phyloP scores from a whole-genome alignment of 2,113 vertebrate species.

The Bettongia penicillata region DNA sequence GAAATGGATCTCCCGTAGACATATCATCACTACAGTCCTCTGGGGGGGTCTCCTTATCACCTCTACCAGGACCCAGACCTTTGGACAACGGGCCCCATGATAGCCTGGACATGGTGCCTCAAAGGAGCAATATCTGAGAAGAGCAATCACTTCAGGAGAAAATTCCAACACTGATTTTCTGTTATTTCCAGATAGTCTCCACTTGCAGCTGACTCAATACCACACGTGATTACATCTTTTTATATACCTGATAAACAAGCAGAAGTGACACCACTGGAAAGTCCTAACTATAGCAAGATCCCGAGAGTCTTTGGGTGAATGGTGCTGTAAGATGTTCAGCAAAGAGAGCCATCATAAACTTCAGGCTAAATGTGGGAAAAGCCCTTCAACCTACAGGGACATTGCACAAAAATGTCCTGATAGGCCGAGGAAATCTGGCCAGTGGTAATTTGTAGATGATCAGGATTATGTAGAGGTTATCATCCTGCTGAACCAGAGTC shows the following conservation, averaged over 20 bases:
- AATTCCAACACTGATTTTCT: not conserved
- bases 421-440: not conserved
- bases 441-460: not conserved
- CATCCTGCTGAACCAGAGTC: not conserved
- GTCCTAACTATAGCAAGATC: not conserved
- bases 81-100: not conserved
- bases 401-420: not conserved
- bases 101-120: not conserved
- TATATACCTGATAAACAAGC: not conserved
- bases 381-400: not conserved
- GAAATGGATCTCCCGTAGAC: not conserved
- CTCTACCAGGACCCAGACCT: not conserved
- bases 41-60: not conserved
- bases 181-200: not conserved
- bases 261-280: not conserved
- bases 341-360: no score
- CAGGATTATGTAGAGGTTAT: not conserved
- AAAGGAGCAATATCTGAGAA: not conserved
- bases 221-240: not conserved
- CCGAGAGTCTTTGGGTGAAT: not conserved
- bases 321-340: no score
- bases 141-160: not conserved
- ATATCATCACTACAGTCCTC: not conserved
- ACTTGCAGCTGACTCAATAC: not conserved
- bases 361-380: not conserved